A percentile compares a stretch with the other conserved stretches of the same genome.
phyloP scores from a whole-genome alignment of 2,888 invertebrate genomes.

The Andrena minutula region DNA sequence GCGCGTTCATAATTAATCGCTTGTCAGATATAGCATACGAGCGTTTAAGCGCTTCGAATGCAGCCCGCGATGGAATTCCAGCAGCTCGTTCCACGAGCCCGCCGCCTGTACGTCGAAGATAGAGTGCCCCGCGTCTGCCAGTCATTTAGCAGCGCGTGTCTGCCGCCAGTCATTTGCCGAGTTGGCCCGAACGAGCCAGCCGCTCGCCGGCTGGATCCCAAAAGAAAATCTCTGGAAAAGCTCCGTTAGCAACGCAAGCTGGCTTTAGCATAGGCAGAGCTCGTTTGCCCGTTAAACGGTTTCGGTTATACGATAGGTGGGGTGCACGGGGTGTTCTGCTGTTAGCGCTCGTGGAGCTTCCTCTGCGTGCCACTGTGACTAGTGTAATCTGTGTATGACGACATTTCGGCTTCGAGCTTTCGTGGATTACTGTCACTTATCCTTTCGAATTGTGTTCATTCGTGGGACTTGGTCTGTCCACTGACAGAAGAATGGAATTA shows the following conservation, averaged over 20 bases:
- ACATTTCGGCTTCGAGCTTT: no score
- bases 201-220: neutral
- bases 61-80: conserved; percentile 29
- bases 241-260: neutral
- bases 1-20: conserved; percentile 59
- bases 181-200: conserved; percentile 7
- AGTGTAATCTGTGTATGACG: neutral
- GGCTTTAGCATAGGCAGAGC: neutral
- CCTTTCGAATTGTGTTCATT: neutral
- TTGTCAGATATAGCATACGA: conserved; percentile 31
- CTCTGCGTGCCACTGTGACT: neutral
- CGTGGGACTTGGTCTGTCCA: neutral
- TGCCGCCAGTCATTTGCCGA: conserved; percentile 45
- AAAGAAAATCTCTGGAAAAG: conserved; percentile 33
- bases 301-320: neutral
- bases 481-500: neutral
- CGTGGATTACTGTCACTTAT: no score
- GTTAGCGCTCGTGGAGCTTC: neutral
- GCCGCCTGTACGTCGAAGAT: conserved; percentile 38
- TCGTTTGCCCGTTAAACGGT: neutral
- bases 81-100: conserved; percentile 25
- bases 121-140: conserved; percentile 42
- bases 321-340: neutral
- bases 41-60: conserved; percentile 42
- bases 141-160: conserved; percentile 47